Conservation (phyloP, 2,888 invertebrate genomes). For the Eupithecia inturbata region DNA sequence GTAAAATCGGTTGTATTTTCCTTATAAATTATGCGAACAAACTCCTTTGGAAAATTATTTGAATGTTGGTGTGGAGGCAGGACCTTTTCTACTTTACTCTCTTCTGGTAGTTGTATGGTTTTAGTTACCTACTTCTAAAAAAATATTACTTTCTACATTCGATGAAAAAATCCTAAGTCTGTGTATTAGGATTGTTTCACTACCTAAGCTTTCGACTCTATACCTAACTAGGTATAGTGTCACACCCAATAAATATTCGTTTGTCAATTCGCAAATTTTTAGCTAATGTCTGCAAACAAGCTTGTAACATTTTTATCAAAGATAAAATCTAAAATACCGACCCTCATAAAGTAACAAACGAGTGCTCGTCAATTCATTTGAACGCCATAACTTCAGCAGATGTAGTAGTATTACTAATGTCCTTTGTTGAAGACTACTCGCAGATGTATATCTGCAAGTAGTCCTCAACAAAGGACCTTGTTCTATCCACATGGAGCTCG, state of each 20-base stretch:
- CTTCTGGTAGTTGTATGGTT: background rate
- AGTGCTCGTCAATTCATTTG: slow-evolving; percentile 10
- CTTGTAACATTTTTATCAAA: background rate
- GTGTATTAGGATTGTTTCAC: too few relatives aligned
- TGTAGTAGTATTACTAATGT: slow-evolving; percentile 12
- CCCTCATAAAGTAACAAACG: background rate
- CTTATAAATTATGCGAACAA: background rate
- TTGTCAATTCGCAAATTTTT: background rate
- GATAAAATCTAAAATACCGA: background rate
- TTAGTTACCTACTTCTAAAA: background rate
- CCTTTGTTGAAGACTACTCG: too few relatives aligned
- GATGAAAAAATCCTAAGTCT: too few relatives aligned
- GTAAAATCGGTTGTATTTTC: background rate
- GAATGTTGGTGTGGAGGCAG: background rate
- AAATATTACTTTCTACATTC: too few relatives aligned
- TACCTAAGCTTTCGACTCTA: too few relatives aligned
- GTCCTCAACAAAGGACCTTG: slow-evolving; percentile 61
- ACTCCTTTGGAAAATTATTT: background rate
- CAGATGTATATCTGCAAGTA: slow-evolving; percentile 17
- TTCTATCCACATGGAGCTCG: slow-evolving; percentile 56
- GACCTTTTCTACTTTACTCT: background rate
- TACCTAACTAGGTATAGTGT: too few relatives aligned
- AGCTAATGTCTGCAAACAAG: background rate
- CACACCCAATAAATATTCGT: background rate
- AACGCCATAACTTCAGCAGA: slow-evolving; percentile 23